These are phyloP conservation scores for Artibeus lituratus DNA, from an alignment of 2,797 vertebrate species.

Conservation along the genomic window DNA sequence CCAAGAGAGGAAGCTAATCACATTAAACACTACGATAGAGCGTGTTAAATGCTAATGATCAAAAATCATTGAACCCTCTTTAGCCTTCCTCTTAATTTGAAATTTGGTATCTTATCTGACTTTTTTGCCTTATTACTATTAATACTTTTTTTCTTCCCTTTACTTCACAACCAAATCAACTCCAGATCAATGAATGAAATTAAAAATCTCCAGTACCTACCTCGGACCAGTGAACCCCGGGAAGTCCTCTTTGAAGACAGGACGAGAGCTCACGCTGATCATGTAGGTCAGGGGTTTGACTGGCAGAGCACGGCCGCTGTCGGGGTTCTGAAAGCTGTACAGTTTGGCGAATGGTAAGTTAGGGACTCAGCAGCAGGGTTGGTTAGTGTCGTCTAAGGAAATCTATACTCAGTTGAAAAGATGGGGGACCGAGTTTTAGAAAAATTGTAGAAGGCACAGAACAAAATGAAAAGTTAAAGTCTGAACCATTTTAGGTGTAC, in stretches of 20 bases:
- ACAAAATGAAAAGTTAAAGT: not conserved
- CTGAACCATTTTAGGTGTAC: not conserved
- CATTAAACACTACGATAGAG: not conserved
- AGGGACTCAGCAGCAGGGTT: not conserved
- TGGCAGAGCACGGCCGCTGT: slow-evolving; percentile 99
- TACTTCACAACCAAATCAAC: slow-evolving; percentile 53
- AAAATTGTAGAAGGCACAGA: not conserved
- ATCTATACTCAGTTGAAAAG: not conserved
- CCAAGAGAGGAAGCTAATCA: not conserved
- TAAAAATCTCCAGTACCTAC: slow-evolving; percentile 98
- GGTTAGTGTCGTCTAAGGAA: slow-evolving; percentile 23
- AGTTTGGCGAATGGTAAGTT: slow-evolving; percentile 95
- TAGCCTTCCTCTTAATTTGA: not conserved
- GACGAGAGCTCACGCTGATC: slow-evolving; percentile 96
- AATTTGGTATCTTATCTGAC: not conserved
- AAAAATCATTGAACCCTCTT: not conserved
- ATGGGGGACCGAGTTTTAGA: not conserved
- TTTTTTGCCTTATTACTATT: slow-evolving; percentile 5
- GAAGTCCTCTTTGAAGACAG: slow-evolving; percentile 98
- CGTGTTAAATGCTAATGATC: slow-evolving; percentile 3
- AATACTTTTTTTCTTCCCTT: slow-evolving; percentile 13
- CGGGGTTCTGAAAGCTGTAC: slow-evolving; percentile 97
- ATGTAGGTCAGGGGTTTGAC: slow-evolving; percentile 98
- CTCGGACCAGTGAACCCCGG: slow-evolving; percentile 94
- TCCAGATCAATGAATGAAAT: slow-evolving; percentile 98